These are phyloP conservation scores for Protaetia brevitarsis DNA, from an alignment of 1,140 invertebrate genomes.

Conservation along the genomic window DNA sequence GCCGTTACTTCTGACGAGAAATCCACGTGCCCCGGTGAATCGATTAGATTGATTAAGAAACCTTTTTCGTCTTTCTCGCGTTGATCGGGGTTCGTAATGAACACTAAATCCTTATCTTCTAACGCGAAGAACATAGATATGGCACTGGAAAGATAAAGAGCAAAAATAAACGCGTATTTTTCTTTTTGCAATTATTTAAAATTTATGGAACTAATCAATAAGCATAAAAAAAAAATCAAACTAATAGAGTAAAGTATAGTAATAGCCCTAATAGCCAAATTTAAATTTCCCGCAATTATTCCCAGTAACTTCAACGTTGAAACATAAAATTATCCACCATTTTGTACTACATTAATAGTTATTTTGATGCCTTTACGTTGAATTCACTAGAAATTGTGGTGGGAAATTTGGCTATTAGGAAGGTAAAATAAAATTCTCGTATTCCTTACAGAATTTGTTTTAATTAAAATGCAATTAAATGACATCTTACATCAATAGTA, in stretches of 20 bases:
- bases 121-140: conserved; percentile 99
- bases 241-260: not conserved
- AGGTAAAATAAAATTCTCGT: too few relatives aligned
- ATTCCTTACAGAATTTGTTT: too few relatives aligned
- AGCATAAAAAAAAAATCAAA: not conserved
- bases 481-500: too few relatives aligned
- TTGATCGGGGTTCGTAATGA: conserved; percentile 86
- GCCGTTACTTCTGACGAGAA: conserved; percentile 99
- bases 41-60: conserved; percentile 99
- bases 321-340: too few relatives aligned
- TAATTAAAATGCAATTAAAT: too few relatives aligned
- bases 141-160: conserved; percentile 63
- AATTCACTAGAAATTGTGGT: too few relatives aligned
- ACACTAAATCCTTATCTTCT: conserved; percentile 84
- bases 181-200: not conserved
- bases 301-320: too few relatives aligned
- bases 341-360: too few relatives aligned
- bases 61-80: conserved; percentile 86
- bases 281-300: too few relatives aligned
- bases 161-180: conserved; percentile 14
- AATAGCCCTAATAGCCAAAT: too few relatives aligned
- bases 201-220: not conserved
- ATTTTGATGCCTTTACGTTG: too few relatives aligned
- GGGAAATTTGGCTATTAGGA: too few relatives aligned
- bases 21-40: conserved; percentile 99